Conservation (phyloP, 2,797 vertebrate species). For the Propithecus deckenii region DNA sequence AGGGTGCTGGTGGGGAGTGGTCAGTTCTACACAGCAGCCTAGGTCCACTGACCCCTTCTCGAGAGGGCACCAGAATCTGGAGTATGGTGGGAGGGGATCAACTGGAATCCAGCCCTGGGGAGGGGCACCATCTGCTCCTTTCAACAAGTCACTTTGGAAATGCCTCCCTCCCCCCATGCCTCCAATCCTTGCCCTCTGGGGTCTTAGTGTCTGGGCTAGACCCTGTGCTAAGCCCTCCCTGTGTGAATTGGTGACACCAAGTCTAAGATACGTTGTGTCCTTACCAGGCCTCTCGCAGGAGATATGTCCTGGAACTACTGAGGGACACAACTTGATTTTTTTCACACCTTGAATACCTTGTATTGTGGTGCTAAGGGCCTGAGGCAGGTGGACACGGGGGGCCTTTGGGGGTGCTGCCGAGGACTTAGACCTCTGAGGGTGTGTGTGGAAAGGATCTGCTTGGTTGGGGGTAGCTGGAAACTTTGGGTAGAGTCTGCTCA, state of each 20-base stretch:
- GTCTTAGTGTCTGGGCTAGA: background rate
- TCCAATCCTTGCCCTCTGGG: background rate
- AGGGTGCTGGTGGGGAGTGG: too few species aligned
- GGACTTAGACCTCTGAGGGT: background rate
- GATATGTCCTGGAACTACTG: background rate
- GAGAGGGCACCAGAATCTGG: background rate
- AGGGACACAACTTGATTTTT: background rate
- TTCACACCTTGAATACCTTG: background rate
- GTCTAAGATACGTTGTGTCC: background rate
- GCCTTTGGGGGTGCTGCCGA: background rate
- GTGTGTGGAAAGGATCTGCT: background rate
- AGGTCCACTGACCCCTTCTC: background rate
- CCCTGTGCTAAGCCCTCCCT: background rate
- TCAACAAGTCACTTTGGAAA: too few species aligned
- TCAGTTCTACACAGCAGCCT: background rate
- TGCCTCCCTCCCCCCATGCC: background rate
- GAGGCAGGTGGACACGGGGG: background rate
- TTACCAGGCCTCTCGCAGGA: background rate
- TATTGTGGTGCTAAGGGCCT: background rate
- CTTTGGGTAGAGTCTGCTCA: background rate
- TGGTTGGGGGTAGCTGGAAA: background rate
- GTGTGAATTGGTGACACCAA: accelerated
- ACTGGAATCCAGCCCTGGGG: background rate
- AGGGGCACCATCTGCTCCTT: background rate
- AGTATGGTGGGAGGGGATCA: accelerated